These are phyloP conservation scores for Panopea generosa DNA, from an alignment of 2,888 invertebrate species.

Conservation along the genomic window DNA sequence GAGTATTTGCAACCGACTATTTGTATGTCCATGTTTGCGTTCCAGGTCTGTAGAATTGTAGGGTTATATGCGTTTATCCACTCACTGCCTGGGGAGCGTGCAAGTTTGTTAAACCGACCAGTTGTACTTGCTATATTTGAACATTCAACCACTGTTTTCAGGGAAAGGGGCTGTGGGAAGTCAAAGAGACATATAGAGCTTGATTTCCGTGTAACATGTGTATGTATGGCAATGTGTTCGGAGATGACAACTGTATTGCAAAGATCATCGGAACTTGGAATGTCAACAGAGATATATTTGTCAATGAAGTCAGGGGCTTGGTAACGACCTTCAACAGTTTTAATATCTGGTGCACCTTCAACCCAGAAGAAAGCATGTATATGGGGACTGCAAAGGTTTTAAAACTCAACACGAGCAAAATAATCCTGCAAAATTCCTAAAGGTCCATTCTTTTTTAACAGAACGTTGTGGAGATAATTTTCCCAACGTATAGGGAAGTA, in stretches of 20 bases:
- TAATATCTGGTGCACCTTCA: slow-evolving; percentile 16
- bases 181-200: slow-evolving; percentile 8
- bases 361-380: slow-evolving; percentile 28
- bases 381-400: slow-evolving; percentile 25
- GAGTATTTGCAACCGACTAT: slow-evolving; percentile 23
- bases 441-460: background rate
- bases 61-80: slow-evolving; percentile 18
- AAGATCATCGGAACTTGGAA: background rate
- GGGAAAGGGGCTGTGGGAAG: slow-evolving; percentile 1
- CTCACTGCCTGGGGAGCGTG: background rate
- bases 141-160: background rate
- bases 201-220: slow-evolving; percentile 8
- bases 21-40: slow-evolving; percentile 19
- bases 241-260: background rate
- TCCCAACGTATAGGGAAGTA: slow-evolving; percentile 41
- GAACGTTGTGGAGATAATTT: slow-evolving; percentile 9
- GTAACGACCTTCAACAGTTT: slow-evolving; percentile 8
- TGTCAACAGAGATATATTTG: slow-evolving; percentile 21
- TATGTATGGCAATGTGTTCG: slow-evolving; percentile 7
- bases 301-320: slow-evolving; percentile 15
- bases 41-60: slow-evolving; percentile 2
- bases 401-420: slow-evolving; percentile 21
- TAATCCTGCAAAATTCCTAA: slow-evolving; percentile 6
- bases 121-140: background rate
- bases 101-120: slow-evolving; percentile 10